A percentile compares a stretch with the other conserved stretches of the same genome.
These are phyloP conservation scores for Lycopodina hypogea DNA, from an alignment of 37 sponge, comb jelly and placozoan genomes.

Conservation along the genomic window DNA sequence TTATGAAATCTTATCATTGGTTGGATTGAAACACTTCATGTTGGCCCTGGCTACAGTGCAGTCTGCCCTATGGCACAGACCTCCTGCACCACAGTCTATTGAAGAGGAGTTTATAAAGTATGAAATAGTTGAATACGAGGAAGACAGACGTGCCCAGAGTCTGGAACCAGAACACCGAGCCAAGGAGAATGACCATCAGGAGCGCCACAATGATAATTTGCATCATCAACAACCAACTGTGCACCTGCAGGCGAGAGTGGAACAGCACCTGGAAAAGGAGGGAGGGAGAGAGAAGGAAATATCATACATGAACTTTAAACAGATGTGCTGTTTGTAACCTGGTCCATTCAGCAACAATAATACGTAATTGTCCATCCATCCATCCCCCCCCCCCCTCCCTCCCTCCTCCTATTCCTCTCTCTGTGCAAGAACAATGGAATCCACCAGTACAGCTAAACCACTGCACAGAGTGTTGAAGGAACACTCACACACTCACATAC, in stretches of 20 bases:
- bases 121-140: conserved; percentile 60
- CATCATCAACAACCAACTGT: conserved; percentile 58
- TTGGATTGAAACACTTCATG: no score
- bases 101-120: conserved; percentile 60
- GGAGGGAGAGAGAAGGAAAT: conserved; percentile 8
- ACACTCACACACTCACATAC: no score
- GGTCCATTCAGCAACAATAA: no score
- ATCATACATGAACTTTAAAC: background rate
- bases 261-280: conserved; percentile 22
- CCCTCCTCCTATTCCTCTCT: no score
- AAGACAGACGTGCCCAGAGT: conserved; percentile 51
- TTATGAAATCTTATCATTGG: no score
- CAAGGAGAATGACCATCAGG: conserved; percentile 52
- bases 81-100: conserved; percentile 46
- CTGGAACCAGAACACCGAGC: conserved; percentile 63
- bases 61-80: no score
- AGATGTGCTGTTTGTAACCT: no score
- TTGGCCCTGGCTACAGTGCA: background rate
- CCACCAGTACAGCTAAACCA: no score
- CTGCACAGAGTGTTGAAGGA: no score
- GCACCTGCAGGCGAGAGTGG: conserved; percentile 42
- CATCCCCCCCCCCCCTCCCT: no score
- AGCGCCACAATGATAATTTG: conserved; percentile 44
- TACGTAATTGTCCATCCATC: no score
- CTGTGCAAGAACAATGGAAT: no score